Percentiles rank a stretch among this genome's conserved stretches.
Conservation (phyloP, 2,888 invertebrate species). For the Sarcophaga rosellei region DNA sequence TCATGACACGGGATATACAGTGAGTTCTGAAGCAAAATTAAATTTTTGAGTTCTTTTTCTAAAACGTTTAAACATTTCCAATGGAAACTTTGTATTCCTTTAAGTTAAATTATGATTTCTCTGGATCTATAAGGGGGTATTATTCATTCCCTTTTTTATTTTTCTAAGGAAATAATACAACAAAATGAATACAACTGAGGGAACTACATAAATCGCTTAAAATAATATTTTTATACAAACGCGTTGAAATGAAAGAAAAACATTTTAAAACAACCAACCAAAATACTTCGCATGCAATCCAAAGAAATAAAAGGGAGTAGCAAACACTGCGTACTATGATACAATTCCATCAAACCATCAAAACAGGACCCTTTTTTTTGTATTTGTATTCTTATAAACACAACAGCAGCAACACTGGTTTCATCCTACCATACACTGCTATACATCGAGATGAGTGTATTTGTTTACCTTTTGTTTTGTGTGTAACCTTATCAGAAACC, state of each 20-base stretch:
- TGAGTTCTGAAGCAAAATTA: background rate
- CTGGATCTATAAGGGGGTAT: constrained; percentile 5
- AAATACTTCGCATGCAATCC: constrained; percentile 51
- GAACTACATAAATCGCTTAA: constrained; percentile 45
- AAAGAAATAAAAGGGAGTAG: constrained; percentile 43
- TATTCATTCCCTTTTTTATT: background rate
- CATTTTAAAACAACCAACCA: constrained; percentile 20
- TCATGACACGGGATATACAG: background rate
- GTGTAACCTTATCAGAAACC: background rate
- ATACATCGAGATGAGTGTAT: background rate
- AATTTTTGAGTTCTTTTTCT: background rate
- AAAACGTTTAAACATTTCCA: background rate
- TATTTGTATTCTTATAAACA: too few relatives aligned
- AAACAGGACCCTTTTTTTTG: constrained; percentile 60
- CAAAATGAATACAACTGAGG: background rate
- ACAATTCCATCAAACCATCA: constrained; percentile 56
- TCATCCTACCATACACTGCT: too few relatives aligned
- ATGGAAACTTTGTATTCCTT: background rate
- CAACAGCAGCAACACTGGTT: constrained; percentile 16
- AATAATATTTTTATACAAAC: constrained; percentile 67
- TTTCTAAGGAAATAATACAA: constrained; percentile 25
- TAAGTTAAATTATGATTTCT: background rate
- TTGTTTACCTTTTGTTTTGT: constrained; percentile 1
- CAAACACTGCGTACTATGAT: constrained; percentile 31
- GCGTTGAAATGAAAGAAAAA: constrained; percentile 71